A percentile compares a stretch with the other conserved stretches of the same genome.
These are phyloP conservation scores for Pachycephus smyrnensis DNA, from an alignment of 2,888 invertebrate genomes.

Conservation along the genomic window DNA sequence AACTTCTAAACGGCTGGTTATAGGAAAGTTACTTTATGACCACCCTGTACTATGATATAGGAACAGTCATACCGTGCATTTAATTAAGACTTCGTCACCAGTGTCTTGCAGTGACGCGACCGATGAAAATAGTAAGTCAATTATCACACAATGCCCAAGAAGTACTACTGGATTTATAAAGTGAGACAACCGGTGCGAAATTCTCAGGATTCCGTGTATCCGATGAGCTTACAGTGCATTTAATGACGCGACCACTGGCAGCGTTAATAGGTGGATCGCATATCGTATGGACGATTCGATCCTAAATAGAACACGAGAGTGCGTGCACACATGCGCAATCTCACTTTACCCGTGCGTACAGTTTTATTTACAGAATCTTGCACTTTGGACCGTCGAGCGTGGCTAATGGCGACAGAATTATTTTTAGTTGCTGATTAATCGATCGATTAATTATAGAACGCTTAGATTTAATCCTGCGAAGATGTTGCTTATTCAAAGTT, in stretches of 20 bases:
- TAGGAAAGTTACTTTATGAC: not conserved
- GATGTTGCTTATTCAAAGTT: not conserved
- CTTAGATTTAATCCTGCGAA: not conserved
- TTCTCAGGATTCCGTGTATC: not conserved
- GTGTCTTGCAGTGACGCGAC: too few relatives aligned
- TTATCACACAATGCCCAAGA: too few relatives aligned
- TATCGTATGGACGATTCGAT: not conserved
- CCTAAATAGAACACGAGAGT: not conserved
- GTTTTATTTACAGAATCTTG: constrained; percentile 13
- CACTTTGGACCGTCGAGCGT: constrained; percentile 26
- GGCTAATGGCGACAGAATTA: not conserved
- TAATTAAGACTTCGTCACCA: too few relatives aligned
- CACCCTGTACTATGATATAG: not conserved
- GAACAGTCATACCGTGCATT: too few relatives aligned
- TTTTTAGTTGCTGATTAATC: constrained; percentile 2
- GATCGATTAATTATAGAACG: constrained; percentile 3
- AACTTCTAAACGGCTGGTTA: not conserved
- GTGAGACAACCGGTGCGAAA: not conserved
- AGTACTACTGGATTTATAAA: not conserved
- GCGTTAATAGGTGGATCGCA: not conserved
- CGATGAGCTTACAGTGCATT: not conserved
- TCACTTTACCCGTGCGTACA: not conserved
- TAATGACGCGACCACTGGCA: not conserved
- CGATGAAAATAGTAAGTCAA: too few relatives aligned
- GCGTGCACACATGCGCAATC: not conserved